Percentiles rank a stretch among this genome's conserved stretches.
Conservation (phyloP, 2,797 vertebrate genomes). For the Microctenopoma stevenorrisi region DNA sequence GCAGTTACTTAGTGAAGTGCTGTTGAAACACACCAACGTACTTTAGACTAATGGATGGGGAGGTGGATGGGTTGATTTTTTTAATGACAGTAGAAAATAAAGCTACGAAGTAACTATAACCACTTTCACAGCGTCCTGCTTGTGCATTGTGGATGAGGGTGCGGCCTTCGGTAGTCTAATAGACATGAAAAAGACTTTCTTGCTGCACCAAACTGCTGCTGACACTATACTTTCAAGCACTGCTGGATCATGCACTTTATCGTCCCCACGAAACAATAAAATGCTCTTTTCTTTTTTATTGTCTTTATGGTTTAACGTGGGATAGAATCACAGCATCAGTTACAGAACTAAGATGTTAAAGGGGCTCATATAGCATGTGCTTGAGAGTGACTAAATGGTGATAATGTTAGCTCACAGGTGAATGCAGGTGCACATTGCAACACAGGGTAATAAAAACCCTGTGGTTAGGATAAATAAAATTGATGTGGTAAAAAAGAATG, state of each 20-base stretch:
- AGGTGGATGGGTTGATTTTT: conserved; percentile 18
- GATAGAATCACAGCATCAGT: conserved; percentile 17
- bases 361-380: background rate
- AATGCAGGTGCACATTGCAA: conserved; percentile 31
- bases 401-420: conserved; percentile 26
- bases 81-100: conserved; percentile 24
- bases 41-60: conserved; percentile 6
- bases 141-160: conserved; percentile 27
- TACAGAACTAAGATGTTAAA: conserved; percentile 11
- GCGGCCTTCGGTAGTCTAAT: conserved; percentile 38
- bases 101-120: conserved; percentile 27
- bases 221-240: conserved; percentile 55
- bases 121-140: conserved; percentile 33
- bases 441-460: conserved; percentile 25
- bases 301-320: conserved; percentile 17
- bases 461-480: conserved; percentile 40
- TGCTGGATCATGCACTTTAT: conserved; percentile 66
- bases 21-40: conserved; percentile 34
- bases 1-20: conserved; percentile 18
- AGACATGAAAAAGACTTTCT: conserved; percentile 43
- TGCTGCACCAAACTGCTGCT: conserved; percentile 61
- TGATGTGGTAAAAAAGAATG: conserved; percentile 32
- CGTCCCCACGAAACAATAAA: conserved; percentile 56
- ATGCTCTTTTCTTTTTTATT: conserved; percentile 6
- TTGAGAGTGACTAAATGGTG: background rate